Evolutionary conservation across 2,113 vertebrate genomes (phyloP), one percentile per base, ranked within the genome.

Genomic region (Leptodactylus fuscus): DNA sequence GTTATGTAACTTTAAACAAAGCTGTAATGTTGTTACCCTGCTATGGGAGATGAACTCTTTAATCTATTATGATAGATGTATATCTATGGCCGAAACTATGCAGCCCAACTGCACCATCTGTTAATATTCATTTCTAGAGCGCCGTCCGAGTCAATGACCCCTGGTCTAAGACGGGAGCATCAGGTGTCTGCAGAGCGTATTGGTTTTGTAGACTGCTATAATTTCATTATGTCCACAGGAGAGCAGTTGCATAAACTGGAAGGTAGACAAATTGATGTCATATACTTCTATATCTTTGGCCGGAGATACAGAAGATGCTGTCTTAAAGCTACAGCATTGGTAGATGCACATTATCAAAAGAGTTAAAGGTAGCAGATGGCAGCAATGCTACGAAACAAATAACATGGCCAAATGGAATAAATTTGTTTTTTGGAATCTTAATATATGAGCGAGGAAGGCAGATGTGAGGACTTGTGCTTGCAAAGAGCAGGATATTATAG

Each of bases 341-440:
- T 32, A 71, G 65, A 80, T 69, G 12, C 48, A 36, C 65, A 48
- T 20, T n/a, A 41, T 20, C 48, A 16, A 36, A 60, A 81, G 51
- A 44, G 67, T 81, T 81, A 86, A 71, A 58, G 8, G 36, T 62
- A 80, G 65, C 84, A 80, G 84, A 60, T 85, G 65, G 76, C 65
- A 20, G 36, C 16, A 80, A 41, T 58, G 65, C 58, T 69, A n/a
- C 15, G 53, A 15, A 53, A 78, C 51, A 55, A 60, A 70, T 71
- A 79, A 81, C 65, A 81, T 60, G 62, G 76, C 65, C 46, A 34
- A 58, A 86, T 27, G 78, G 46, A 85, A 85, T 71, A 81, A 20
- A 86, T 86, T 65, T 41, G 24, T 69, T 85, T 49, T 58, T 55
- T 53, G 67, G 46, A 60, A 81, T 81, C 20, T 71, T 34, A 81